phyloP scores from a whole-genome alignment of 2,113 vertebrate species.

The Gobius niger region DNA sequence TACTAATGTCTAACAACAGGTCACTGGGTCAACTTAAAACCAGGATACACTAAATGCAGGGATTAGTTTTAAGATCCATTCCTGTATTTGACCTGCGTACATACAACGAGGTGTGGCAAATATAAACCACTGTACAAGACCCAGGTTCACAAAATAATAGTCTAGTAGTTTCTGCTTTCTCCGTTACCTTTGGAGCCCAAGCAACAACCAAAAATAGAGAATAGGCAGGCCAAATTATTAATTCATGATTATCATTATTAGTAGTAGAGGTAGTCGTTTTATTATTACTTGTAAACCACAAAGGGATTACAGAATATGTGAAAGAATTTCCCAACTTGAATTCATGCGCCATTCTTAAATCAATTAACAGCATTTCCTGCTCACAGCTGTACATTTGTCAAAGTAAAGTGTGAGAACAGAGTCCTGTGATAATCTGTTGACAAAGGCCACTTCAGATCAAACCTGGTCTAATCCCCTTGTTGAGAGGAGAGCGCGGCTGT shows the following conservation, averaged over 20 bases:
- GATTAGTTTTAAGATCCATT: not conserved
- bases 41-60: not conserved
- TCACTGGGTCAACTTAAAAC: not conserved
- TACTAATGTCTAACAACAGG: not conserved
- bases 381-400: constrained; percentile 6
- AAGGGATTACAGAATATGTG: no score
- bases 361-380: not conserved
- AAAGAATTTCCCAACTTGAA: no score
- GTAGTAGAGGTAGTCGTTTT: no score
- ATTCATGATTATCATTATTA: no score
- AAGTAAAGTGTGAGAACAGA: constrained; percentile 5
- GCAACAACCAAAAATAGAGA: no score
- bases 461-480: not conserved
- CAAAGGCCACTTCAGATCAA: not conserved
- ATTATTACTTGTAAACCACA: no score
- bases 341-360: no score
- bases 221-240: no score
- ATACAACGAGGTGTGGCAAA: not conserved
- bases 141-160: no score
- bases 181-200: no score
- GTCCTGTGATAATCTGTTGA: not conserved
- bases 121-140: no score
- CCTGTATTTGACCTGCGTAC: not conserved
- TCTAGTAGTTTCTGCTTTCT: no score
- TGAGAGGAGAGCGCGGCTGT: not conserved